Base-by-base conservation (phyloP, 1,140 invertebrate species). In the Cephus cinctus region DNA sequence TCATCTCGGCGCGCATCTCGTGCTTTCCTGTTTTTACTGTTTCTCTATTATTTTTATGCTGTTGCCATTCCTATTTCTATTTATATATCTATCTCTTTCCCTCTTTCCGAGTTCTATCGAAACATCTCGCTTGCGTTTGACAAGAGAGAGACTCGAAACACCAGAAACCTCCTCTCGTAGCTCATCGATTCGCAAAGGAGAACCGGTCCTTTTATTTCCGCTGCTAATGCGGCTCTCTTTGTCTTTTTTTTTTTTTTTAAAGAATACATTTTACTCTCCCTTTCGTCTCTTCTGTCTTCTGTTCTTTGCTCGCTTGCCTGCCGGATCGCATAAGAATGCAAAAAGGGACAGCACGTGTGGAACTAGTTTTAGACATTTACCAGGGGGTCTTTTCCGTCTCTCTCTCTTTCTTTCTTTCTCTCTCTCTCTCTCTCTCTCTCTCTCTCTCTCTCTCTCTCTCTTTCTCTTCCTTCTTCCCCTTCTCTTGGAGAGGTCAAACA, bases 391-490 rank as follows among this genome's bases (percentile, higher is more conserved):
- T 41, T 25, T 19, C 22, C 14, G 35, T 40, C 27, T 35, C 43
- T 25, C 21, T 51, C 16, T 34, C 20, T 25, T 42, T 39, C 4
- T 5, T 20, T 25, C 39, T 32, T 38, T 39, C 23, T 23, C 21
- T 38, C 23, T 31, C 27, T 31, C 25, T 31, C 16, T 31, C 31
- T 31, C 47, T 35, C 38, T 40, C 20, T 30, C 40, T 49, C 30
- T 43, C 34, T 21, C 9, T 43, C 15, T 21, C n/a, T 30, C 30
- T 36, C 34, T 9, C 21, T 46, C 23, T 18, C 41, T 40, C 15
- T 43, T 47, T 45, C 18, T 46, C 23, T 25, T 11, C 16, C 8
- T 21, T 22, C 27, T 9, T 38, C 27, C 27, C 21, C 15, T 16
- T 20, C 35, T 12, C 35, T 27, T 31, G 19, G 18, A 38, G 36